Evolutionary conservation across 2,113 vertebrate species (phyloP).

Genomic region (Rissa tridactyla): DNA sequence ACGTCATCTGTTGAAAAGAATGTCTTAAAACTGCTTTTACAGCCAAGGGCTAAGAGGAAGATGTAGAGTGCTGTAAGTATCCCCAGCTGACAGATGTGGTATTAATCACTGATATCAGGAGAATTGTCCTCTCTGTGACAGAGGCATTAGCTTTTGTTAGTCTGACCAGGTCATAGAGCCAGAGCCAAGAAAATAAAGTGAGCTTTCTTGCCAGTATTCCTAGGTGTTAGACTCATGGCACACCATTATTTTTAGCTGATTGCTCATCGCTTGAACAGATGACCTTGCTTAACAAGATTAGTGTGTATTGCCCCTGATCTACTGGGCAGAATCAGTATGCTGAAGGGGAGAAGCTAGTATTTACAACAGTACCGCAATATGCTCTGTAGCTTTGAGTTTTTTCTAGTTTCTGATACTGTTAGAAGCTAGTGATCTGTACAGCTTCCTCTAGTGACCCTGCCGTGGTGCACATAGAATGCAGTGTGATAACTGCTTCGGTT

Average conservation of each 20-base stretch:
- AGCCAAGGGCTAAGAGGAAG: neutral
- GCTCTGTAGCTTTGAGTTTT: neutral
- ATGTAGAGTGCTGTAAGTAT: neutral
- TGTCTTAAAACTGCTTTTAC: constrained; percentile 6
- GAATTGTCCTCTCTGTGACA: neutral
- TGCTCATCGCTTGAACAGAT: constrained; percentile 33
- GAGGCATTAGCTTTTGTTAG: constrained; percentile 28
- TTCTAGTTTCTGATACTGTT: neutral
- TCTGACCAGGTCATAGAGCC: constrained; percentile 47
- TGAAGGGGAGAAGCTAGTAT: neutral
- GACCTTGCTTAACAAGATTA: constrained; percentile 39
- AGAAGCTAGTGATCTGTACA: neutral
- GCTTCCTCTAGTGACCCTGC: neutral
- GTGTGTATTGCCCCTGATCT: neutral
- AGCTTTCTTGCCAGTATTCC: constrained; percentile 35
- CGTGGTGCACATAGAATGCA: fast-evolving
- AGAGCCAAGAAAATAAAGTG: constrained; percentile 31
- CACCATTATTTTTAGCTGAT: constrained; percentile 59
- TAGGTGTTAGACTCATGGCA: constrained; percentile 35
- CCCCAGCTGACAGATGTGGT: constrained; percentile 17
- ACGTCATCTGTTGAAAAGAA: neutral
- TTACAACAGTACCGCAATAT: neutral
- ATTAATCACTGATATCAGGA: constrained; percentile 22
- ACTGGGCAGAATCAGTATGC: neutral
- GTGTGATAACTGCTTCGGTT: neutral